Percentiles rank a stretch among this genome's conserved stretches.
Evolutionary conservation across 1,140 invertebrate genomes (phyloP).

Genomic region (Brachionus angularis): DNA sequence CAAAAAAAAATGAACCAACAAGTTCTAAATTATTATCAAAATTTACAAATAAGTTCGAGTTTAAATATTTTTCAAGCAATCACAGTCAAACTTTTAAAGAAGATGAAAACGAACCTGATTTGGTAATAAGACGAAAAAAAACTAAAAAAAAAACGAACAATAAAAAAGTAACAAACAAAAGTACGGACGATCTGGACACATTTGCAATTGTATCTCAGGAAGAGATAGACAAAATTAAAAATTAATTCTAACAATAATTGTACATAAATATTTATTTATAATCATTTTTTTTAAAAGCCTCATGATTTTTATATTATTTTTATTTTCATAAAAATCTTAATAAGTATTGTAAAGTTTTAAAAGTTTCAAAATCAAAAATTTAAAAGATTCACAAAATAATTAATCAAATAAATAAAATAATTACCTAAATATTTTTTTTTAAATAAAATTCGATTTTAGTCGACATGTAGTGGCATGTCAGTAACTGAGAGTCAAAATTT

Average conservation of each 20-base stretch:
- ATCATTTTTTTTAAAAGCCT: background rate
- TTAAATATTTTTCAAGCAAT: conserved; percentile 31
- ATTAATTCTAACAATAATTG: too few species aligned
- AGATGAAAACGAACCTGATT: background rate
- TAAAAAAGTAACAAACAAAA: too few species aligned
- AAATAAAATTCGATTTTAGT: too few species aligned
- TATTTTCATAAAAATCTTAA: too few species aligned
- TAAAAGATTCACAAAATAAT: too few species aligned
- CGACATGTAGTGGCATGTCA: too few species aligned
- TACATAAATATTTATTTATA: background rate
- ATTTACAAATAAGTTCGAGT: conserved; percentile 27
- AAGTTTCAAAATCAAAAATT: too few species aligned
- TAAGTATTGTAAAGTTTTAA: too few species aligned
- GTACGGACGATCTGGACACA: conserved; percentile 3
- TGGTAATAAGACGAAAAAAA: conserved; percentile 1
- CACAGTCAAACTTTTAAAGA: background rate
- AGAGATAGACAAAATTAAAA: conserved; percentile 32
- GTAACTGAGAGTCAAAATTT: too few species aligned
- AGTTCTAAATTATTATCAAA: background rate
- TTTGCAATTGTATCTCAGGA: conserved; percentile 32
- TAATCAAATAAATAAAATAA: too few species aligned
- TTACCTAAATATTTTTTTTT: too few species aligned
- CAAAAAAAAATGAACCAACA: too few species aligned
- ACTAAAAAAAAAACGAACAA: conserved; percentile 13
- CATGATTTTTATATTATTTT: conserved; percentile 3